Base-by-base conservation (phyloP, 2,888 invertebrate genomes). In the Eupithecia subumbrata region DNA sequence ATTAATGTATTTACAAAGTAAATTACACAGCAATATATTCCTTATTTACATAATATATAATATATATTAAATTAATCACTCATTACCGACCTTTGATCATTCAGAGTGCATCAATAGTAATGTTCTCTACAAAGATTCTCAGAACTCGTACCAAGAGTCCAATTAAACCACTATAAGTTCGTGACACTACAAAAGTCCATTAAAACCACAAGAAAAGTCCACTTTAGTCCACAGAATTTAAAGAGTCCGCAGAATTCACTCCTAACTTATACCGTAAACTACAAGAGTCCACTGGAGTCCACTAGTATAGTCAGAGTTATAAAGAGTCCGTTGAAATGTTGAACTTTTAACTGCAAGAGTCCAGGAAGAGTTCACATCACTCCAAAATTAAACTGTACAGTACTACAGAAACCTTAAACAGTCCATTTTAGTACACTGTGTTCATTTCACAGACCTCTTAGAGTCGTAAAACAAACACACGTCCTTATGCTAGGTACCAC, bases 401-500 rank as follows among this genome's bases (percentile, higher is more conserved):
- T n/a, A 18, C 34, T 11, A 64, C 18, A 64, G 64, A 34, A 8
- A 34, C 64, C 18, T 64, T 34, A 9, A 56, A 56, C 52, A 22
- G 18, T n/a, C 12, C 5, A 40, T 40, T n/a, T 12, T 34, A 34
- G 18, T 64, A 12, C 18, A 37, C 37, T 1, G 68, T 68, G 67
- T 69, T 76, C 25, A 71, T 72, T 76, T 76, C 16, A 72, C 73
- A 37, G 71, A 69, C 64, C 37, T 74, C 40, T 74, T 76, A 0
- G 74, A 72, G 64, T 74, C 76, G 69, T 76, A 74, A 76, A 76
- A 76, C 69, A 76, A 76, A 74, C 76, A 91, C 83, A 91, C 92
- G 76, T 94, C 90, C 83, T 87, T 86, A 84, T 91, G 95, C 92
- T 95, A 95, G 90, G 95, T 92, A 79, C 96, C 96, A 84, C 97